phyloP scores from a whole-genome alignment of 2,888 invertebrate genomes.

The Campaea margaritaria region DNA sequence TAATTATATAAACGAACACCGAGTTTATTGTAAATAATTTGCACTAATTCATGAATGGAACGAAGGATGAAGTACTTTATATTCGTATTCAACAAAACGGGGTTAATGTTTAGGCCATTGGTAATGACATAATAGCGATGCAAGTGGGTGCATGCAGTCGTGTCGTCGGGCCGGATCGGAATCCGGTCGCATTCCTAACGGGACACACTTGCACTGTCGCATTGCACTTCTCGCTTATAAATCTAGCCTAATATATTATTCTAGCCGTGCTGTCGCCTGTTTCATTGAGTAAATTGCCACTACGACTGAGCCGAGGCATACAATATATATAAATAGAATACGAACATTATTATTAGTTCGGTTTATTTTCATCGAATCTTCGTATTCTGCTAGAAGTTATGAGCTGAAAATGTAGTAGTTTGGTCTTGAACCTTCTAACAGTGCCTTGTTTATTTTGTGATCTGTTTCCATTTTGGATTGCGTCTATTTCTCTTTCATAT shows the following conservation, averaged over 20 bases:
- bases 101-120: constrained; percentile 70
- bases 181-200: constrained; percentile 80
- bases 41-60: constrained; percentile 11
- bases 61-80: constrained; percentile 13
- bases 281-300: constrained; percentile 25
- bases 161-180: constrained; percentile 62
- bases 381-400: neutral
- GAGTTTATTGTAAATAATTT: neutral
- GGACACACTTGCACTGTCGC: constrained; percentile 70
- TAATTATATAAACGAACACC: too few species aligned
- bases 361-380: neutral
- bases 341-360: neutral
- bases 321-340: constrained; percentile 8
- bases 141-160: constrained; percentile 67
- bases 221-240: constrained; percentile 50
- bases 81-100: constrained; percentile 37
- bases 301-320: constrained; percentile 28
- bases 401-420: too few species aligned
- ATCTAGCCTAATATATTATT: constrained; percentile 29
- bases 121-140: constrained; percentile 75
- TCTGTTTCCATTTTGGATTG: too few species aligned
- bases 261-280: constrained; percentile 15
- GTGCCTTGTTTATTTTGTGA: too few species aligned
- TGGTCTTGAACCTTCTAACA: too few species aligned
- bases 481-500: too few species aligned